phyloP scores from a whole-genome alignment of 2,888 invertebrate genomes.

The Aquatica leii region DNA sequence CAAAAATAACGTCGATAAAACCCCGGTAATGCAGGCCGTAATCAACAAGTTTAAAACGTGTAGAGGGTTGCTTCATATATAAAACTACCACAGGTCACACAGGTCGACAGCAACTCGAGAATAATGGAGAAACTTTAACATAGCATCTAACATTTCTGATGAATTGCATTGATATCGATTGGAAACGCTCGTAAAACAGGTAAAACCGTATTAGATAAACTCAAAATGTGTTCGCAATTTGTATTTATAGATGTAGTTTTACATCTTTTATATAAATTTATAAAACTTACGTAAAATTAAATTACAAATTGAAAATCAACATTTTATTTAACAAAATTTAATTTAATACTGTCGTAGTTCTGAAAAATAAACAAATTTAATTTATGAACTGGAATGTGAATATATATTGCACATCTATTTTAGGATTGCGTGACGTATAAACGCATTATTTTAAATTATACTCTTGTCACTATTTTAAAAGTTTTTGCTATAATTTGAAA shows the following conservation, averaged over 20 bases:
- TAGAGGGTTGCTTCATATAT: slow-evolving; percentile 18
- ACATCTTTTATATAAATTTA: background rate
- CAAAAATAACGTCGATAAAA: slow-evolving; percentile 16
- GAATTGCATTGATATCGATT: slow-evolving; percentile 44
- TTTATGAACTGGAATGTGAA: slow-evolving; percentile 6
- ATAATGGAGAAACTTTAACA: slow-evolving; percentile 42
- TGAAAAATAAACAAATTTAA: slow-evolving; percentile 1
- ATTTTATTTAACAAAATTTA: too few species aligned
- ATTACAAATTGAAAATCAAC: too few species aligned
- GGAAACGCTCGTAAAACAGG: too few species aligned
- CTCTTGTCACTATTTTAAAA: slow-evolving; percentile 12
- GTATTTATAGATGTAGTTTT: background rate
- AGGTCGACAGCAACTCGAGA: slow-evolving; percentile 26
- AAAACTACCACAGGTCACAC: slow-evolving; percentile 24
- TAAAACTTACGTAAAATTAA: too few species aligned
- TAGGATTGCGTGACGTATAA: background rate
- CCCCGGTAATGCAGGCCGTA: slow-evolving; percentile 17
- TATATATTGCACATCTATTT: slow-evolving; percentile 4
- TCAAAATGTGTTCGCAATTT: background rate
- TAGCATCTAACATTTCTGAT: slow-evolving; percentile 46
- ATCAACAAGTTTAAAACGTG: slow-evolving; percentile 37
- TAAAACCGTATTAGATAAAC: slow-evolving; percentile 7
- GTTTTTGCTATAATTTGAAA: slow-evolving; percentile 1
- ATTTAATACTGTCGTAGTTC: too few species aligned
- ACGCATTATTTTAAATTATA: slow-evolving; percentile 7